A percentile compares a stretch with the other conserved stretches of the same genome.
These are phyloP conservation scores for Dysidea cf. avara DNA, from an alignment of 37 sponge, comb jelly and placozoan genomes.

Conservation along the genomic window DNA sequence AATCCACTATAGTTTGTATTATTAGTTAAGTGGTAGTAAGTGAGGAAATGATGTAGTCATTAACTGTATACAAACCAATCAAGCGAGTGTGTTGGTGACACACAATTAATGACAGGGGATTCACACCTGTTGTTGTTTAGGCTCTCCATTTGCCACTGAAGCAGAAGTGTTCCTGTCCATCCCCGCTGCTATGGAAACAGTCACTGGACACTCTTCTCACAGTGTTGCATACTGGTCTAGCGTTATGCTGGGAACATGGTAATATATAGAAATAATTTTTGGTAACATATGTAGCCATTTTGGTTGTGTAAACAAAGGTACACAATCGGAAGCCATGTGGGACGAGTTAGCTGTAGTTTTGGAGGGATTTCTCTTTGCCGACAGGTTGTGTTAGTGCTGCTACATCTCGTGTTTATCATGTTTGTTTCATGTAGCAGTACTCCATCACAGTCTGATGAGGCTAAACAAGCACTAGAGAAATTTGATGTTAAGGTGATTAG, in stretches of 20 bases:
- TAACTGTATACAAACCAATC: too few relatives aligned
- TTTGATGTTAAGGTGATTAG: slow-evolving; percentile 83
- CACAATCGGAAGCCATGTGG: slow-evolving; percentile 55
- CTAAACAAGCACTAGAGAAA: slow-evolving; percentile 53
- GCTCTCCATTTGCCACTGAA: slow-evolving; percentile 47
- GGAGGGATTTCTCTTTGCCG: slow-evolving; percentile 79
- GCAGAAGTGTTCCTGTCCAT: slow-evolving; percentile 50
- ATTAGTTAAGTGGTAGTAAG: too few relatives aligned
- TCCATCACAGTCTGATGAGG: slow-evolving; percentile 32
- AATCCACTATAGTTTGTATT: too few relatives aligned
- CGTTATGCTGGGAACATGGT: slow-evolving; percentile 6
- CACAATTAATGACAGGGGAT: too few relatives aligned
- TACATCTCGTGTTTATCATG: background rate
- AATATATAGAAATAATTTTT: slow-evolving; percentile 7
- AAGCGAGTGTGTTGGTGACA: too few relatives aligned
- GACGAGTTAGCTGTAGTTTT: slow-evolving; percentile 40
- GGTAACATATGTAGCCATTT: too few relatives aligned
- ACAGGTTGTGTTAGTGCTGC: slow-evolving; percentile 38
- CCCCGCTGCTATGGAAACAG: slow-evolving; percentile 45
- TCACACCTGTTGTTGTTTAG: slow-evolving; percentile 42
- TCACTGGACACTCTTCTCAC: slow-evolving; percentile 35
- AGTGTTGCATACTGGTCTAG: slow-evolving; percentile 34
- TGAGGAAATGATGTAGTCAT: too few relatives aligned
- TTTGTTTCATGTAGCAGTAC: too few relatives aligned
- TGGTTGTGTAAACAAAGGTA: too few relatives aligned